A percentile compares a stretch with the other conserved stretches of the same genome.
These are phyloP conservation scores for Collichthys lucidus DNA, from an alignment of 2,113 vertebrate genomes.

Conservation along the genomic window DNA sequence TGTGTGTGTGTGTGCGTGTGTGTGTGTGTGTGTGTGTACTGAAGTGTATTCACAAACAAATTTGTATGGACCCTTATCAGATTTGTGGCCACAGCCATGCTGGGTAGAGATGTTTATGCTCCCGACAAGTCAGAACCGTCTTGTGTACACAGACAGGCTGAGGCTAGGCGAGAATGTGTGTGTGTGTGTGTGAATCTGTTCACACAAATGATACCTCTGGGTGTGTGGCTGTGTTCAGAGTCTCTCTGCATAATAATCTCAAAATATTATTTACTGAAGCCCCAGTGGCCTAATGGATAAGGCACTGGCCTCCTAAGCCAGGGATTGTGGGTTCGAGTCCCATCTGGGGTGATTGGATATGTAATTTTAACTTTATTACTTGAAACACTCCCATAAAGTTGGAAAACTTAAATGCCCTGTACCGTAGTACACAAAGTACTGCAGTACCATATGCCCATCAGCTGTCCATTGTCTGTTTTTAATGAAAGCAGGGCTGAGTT, in stretches of 20 bases:
- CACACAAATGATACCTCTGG: no score
- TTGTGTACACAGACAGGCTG: constrained; percentile 56
- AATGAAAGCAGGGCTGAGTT: constrained; percentile 77
- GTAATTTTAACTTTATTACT: constrained; percentile 25
- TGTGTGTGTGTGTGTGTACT: constrained; percentile 22
- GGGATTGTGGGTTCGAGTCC: no score
- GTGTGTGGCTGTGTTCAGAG: no score
- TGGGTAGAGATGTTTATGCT: constrained; percentile 63
- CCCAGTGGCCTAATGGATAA: constrained; percentile 79
- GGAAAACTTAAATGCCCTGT: no score
- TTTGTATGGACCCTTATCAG: constrained; percentile 62
- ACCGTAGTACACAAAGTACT: no score
- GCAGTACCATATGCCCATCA: no score
- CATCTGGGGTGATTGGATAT: no score
- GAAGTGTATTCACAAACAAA: constrained; percentile 63
- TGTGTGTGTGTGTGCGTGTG: constrained; percentile 4
- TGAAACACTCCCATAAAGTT: no score
- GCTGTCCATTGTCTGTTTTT: constrained; percentile 25
- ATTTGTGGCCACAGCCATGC: constrained; percentile 48
- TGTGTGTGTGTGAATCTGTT: no score
- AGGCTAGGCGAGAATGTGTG: constrained; percentile 4
- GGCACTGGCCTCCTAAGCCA: constrained; percentile 61
- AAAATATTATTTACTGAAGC: no score
- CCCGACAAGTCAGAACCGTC: constrained; percentile 59
- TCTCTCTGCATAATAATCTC: no score